Conservation (phyloP, 2,797 vertebrate species). For the Arrhamphus sclerolepis region DNA sequence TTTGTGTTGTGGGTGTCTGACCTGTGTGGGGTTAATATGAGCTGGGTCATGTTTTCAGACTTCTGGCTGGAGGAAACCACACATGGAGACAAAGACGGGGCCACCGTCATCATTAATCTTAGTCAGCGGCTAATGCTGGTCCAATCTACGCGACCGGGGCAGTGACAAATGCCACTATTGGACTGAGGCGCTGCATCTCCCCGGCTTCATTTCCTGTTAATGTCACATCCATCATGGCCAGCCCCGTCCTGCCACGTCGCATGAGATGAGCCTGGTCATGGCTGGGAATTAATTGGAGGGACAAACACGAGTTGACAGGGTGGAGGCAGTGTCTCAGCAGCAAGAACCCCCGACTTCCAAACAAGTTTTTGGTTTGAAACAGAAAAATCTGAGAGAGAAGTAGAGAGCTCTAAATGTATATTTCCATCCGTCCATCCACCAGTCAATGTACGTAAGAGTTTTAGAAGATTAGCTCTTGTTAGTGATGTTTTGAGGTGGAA, state of each 20-base stretch:
- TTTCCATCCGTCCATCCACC: too few species aligned
- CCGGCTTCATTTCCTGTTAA: slow-evolving; percentile 78
- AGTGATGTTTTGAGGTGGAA: too few species aligned
- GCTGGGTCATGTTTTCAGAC: slow-evolving; percentile 51
- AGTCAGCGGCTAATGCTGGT: slow-evolving; percentile 69
- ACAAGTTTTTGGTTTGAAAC: slow-evolving; percentile 2
- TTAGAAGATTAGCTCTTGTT: background rate
- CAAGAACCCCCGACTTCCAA: background rate
- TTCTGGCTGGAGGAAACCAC: slow-evolving; percentile 53
- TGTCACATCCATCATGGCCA: slow-evolving; percentile 77
- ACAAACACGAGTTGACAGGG: slow-evolving; percentile 60
- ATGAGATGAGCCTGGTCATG: slow-evolving; percentile 66
- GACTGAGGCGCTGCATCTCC: slow-evolving; percentile 72
- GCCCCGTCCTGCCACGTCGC: slow-evolving; percentile 68
- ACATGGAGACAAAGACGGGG: slow-evolving; percentile 71
- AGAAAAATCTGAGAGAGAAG: background rate
- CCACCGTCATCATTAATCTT: slow-evolving; percentile 79
- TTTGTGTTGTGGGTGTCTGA: slow-evolving; percentile 24
- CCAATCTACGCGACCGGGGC: slow-evolving; percentile 77
- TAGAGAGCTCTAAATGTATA: too few species aligned
- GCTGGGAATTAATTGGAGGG: slow-evolving; percentile 69
- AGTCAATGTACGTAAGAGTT: background rate
- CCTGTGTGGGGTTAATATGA: slow-evolving; percentile 25
- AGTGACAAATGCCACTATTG: slow-evolving; percentile 81
- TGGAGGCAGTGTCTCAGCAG: slow-evolving; percentile 14